Conservation (phyloP, 2,888 invertebrate genomes). For the Epiblema foenella region DNA sequence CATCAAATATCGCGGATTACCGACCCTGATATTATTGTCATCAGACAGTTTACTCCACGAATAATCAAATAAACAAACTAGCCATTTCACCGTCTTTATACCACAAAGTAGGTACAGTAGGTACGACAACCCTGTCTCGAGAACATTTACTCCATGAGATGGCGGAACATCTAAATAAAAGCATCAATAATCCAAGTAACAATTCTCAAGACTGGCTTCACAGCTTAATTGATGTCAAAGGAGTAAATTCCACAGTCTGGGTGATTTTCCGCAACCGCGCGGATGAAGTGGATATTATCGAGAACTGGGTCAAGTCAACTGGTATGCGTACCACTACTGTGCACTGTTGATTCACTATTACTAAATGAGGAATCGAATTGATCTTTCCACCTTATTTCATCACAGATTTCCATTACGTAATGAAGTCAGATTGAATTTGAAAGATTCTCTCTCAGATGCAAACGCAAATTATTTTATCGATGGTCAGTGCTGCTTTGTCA, state of each 20-base stretch:
- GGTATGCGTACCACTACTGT: neutral
- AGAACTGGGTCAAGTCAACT: slow-evolving; percentile 20
- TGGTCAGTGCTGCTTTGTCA: too few species aligned
- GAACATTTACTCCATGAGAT: neutral
- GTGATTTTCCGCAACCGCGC: slow-evolving; percentile 18
- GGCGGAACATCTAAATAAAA: slow-evolving; percentile 1
- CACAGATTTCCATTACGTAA: slow-evolving; percentile 11
- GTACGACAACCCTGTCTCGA: neutral
- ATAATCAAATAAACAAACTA: neutral
- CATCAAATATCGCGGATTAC: too few species aligned
- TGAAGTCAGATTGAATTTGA: neutral
- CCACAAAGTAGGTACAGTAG: too few species aligned
- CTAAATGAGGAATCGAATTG: slow-evolving; percentile 27
- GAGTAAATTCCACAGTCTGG: slow-evolving; percentile 12
- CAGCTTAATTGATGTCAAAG: slow-evolving; percentile 17
- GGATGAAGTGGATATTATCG: slow-evolving; percentile 13
- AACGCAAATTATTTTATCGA: neutral
- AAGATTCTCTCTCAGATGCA: neutral
- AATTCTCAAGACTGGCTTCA: neutral
- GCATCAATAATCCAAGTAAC: neutral
- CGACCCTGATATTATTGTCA: too few species aligned
- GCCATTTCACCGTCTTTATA: too few species aligned
- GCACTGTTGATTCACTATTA: slow-evolving; percentile 20
- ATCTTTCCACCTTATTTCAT: slow-evolving; percentile 16
- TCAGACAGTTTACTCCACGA: neutral